Percentiles rank a stretch among this genome's conserved stretches.
phyloP scores from a whole-genome alignment of 37 sponge, comb jelly and placozoan genomes.

The Geodia barretti region DNA sequence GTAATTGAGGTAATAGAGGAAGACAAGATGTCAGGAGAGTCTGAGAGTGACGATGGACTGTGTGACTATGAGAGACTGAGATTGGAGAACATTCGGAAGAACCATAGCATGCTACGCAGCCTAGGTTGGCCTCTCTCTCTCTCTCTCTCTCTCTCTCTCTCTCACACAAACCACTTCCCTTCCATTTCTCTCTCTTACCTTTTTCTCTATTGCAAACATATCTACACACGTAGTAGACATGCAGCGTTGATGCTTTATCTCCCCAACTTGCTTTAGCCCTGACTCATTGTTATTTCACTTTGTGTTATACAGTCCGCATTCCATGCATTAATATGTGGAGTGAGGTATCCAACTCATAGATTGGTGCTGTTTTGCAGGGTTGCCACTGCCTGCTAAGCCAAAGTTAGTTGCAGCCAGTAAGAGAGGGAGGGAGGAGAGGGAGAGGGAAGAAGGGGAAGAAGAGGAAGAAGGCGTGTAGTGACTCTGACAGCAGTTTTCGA shows the following conservation, averaged over 20 bases:
- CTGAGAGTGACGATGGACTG: conserved; percentile 23
- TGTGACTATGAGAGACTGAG: conserved; percentile 66
- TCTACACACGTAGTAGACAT: too few species aligned
- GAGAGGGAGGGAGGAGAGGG: conserved; percentile 2
- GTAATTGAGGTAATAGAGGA: too few species aligned
- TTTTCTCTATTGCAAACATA: not conserved
- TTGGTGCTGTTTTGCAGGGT: not conserved
- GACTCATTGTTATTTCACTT: too few species aligned
- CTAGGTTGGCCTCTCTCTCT: too few species aligned
- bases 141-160: too few species aligned
- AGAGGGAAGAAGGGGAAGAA: not conserved
- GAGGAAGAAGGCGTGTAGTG: conserved; percentile 2
- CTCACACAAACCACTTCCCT: too few species aligned
- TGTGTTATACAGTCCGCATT: too few species aligned
- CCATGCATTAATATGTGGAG: not conserved
- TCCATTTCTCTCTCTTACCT: too few species aligned
- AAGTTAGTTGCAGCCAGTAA: not conserved
- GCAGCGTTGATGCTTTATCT: not conserved
- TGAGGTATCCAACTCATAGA: too few species aligned
- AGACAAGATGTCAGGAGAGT: too few species aligned
- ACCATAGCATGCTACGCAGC: conserved; percentile 40
- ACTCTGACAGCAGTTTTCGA: not conserved
- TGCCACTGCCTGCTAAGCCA: not conserved
- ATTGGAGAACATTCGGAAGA: conserved; percentile 49
- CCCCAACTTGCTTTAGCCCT: too few species aligned